Conservation (phyloP, 1,140 invertebrate species). For the Cephus cinctus region DNA sequence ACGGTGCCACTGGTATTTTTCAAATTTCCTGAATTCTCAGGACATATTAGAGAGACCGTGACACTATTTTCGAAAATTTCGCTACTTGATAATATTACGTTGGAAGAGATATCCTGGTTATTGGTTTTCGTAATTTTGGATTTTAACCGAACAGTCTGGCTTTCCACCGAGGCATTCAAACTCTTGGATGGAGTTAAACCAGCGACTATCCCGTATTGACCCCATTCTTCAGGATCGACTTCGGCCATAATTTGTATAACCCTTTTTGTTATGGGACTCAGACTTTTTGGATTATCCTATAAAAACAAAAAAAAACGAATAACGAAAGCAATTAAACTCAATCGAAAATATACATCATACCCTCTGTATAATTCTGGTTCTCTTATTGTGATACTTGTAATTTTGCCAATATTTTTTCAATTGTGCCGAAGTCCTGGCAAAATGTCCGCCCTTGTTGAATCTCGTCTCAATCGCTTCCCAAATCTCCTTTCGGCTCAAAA, state of each 20-base stretch:
- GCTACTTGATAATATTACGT: conserved; percentile 20
- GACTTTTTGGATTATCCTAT: neutral
- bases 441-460: conserved; percentile 24
- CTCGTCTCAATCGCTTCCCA: conserved; percentile 29
- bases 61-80: conserved; percentile 24
- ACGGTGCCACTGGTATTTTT: too few species aligned
- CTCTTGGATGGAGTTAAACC: neutral
- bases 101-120: too few species aligned
- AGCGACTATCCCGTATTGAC: conserved; percentile 1
- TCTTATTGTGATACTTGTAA: conserved; percentile 30
- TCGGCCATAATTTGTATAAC: neutral
- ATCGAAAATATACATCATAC: neutral
- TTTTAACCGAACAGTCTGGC: neutral
- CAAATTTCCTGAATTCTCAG: too few species aligned
- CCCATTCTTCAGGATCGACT: conserved; percentile 14
- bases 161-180: neutral
- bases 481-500: conserved; percentile 26
- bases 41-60: conserved; percentile 27
- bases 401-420: conserved; percentile 34
- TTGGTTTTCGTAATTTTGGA: too few species aligned
- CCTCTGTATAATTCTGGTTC: conserved; percentile 8
- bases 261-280: neutral
- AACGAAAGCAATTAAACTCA: neutral
- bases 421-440: conserved; percentile 25
- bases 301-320: neutral